Evolutionary conservation across 2,888 invertebrate species (phyloP), one percentile per base, ranked within the genome.

Genomic region (Agrotis ipsilon): DNA sequence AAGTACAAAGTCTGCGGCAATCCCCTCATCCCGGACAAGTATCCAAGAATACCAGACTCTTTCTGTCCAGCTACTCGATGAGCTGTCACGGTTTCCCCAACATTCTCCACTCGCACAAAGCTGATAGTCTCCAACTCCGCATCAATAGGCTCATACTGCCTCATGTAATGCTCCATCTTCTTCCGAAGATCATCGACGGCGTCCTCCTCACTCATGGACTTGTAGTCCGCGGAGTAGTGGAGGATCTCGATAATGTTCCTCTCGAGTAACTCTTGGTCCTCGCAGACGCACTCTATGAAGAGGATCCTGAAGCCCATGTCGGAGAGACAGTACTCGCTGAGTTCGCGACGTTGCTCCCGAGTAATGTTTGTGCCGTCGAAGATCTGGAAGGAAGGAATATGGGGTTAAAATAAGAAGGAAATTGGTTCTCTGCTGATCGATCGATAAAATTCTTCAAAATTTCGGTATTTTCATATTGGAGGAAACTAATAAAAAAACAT

Each of bases 351-450:
- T 79, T 99, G 98, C 68, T 97, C 97, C 58, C 97, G 96, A 0
- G 98, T 98, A 52, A 99, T 98, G 93, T 99, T 98, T 24, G 99
- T 99, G 46, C 99, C 99, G 93, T 99, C 99, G 87, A 99, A 97
- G 78, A 99, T 98, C 98, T 98, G 90, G 18, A 96, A 96, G 57
- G 68, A 74, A 78, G 72, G 7, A 61, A 59, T 54, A 63, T n/a
- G 1, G 0, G 7, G 14, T 51, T 43, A 6, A 54, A 7, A 18
- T 32, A 16, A 43, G 7, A n/a, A 45, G 18, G 7, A 9, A 39
- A 32, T 7, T 32, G 19, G 7, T 49, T 18, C 1, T 16, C 0
- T n/a, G 18, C 32, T 16, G 16, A 24, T 6, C 13, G 16, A 43
- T 39, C 7, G 7, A 39, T 14, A 1, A n/a, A 62, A 21, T n/a